Percentiles rank a stretch among this genome's conserved stretches.
phyloP scores from a whole-genome alignment of 1,140 invertebrate genomes.

The Paramacrobiotus metropolitanus region DNA sequence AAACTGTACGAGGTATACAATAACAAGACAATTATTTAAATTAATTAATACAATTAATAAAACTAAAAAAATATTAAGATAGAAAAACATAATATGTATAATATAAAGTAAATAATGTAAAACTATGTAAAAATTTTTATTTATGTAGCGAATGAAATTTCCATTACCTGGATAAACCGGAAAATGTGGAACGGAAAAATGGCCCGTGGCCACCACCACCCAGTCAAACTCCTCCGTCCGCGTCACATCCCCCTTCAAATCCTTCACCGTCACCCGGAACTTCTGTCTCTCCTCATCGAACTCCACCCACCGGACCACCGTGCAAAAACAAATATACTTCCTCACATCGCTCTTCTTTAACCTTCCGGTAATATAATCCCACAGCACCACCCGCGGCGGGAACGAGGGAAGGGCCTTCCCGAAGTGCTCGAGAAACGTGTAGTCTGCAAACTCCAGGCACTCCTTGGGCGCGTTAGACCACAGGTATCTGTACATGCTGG shows the following conservation, averaged over 20 bases:
- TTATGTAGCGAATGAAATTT: too few species aligned
- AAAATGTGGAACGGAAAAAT: conserved; percentile 9
- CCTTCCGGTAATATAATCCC: background rate
- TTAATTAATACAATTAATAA: too few species aligned
- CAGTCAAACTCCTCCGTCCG: background rate
- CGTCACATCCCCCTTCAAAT: background rate
- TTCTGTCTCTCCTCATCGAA: background rate
- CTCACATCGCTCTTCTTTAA: background rate
- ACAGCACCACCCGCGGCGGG: background rate
- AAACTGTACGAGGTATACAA: too few species aligned
- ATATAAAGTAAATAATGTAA: too few species aligned
- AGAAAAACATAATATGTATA: too few species aligned
- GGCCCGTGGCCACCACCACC: conserved; percentile 9
- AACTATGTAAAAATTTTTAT: too few species aligned
- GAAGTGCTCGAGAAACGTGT: background rate
- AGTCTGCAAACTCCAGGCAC: background rate
- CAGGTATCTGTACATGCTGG: background rate
- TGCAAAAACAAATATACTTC: background rate
- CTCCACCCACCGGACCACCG: background rate
- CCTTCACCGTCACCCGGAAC: background rate
- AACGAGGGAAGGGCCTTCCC: background rate
- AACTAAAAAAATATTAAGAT: too few species aligned
- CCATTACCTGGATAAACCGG: conserved; percentile 6
- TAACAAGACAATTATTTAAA: too few species aligned
- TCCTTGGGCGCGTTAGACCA: background rate